phyloP scores from a whole-genome alignment of 2,888 invertebrate genomes.

The Drosophila multiciliata region DNA sequence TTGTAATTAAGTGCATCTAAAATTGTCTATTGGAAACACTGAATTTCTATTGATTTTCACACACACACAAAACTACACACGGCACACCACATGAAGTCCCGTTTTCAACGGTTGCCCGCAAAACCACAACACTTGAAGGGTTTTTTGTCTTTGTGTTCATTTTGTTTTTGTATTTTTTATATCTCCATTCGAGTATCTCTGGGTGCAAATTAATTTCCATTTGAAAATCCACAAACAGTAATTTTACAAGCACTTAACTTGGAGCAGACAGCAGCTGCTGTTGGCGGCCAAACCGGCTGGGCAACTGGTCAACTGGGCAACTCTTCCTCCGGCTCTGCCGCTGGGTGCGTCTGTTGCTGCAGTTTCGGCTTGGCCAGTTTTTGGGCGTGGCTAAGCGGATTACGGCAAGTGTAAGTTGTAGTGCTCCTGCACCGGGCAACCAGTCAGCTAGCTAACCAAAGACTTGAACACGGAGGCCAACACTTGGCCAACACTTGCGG shows the following conservation, averaged over 20 bases:
- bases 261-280: slow-evolving; percentile 44
- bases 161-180: slow-evolving; percentile 8
- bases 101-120: slow-evolving; percentile 3
- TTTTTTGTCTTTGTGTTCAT: slow-evolving; percentile 20
- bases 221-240: slow-evolving; percentile 73
- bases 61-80: background rate
- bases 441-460: slow-evolving; percentile 30
- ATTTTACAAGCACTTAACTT: slow-evolving; percentile 76
- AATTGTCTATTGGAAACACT: background rate
- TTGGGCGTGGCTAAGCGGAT: slow-evolving; percentile 70
- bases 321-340: background rate
- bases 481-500: slow-evolving; percentile 66
- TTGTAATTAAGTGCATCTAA: background rate
- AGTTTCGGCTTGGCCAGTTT: slow-evolving; percentile 3
- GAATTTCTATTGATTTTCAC: background rate
- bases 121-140: slow-evolving; percentile 27
- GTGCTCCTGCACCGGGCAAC: background rate
- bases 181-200: slow-evolving; percentile 23
- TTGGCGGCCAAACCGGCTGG: slow-evolving; percentile 24
- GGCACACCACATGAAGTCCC: slow-evolving; percentile 5
- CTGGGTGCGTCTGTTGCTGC: background rate
- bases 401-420: slow-evolving; percentile 40
- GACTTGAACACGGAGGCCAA: slow-evolving; percentile 40
- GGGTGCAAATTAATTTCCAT: slow-evolving; percentile 68
- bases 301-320: slow-evolving; percentile 7